phyloP scores from a whole-genome alignment of 2,797 vertebrate genomes.

The Hafferia zeledoni region DNA sequence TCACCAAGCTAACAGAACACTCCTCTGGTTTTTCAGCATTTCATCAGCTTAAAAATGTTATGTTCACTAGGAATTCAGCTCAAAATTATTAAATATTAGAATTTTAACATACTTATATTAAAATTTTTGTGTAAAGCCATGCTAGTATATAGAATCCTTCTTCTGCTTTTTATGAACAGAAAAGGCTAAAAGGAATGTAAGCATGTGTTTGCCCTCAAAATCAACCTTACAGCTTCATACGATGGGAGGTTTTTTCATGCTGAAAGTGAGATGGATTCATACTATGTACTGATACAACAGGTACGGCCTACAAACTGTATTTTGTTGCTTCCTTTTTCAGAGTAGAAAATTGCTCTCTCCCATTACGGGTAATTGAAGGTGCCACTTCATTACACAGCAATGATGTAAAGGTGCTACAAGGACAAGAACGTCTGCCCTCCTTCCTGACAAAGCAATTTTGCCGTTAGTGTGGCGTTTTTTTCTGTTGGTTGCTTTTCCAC shows the following conservation, averaged over 20 bases:
- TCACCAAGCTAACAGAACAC: background rate
- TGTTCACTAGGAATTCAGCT: background rate
- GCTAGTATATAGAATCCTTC: background rate
- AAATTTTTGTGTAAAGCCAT: background rate
- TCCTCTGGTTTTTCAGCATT: background rate
- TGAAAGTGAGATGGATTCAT: background rate
- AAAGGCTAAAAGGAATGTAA: background rate
- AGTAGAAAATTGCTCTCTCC: background rate
- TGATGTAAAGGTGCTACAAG: background rate
- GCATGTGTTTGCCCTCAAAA: background rate
- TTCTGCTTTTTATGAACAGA: background rate
- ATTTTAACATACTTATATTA: background rate
- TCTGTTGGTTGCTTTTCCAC: background rate
- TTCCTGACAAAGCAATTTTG: background rate
- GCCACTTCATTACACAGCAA: background rate
- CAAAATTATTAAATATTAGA: background rate
- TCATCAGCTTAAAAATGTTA: background rate
- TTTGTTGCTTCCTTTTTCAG: background rate
- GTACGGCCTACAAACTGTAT: background rate
- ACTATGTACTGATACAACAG: accelerated
- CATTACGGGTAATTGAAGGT: background rate
- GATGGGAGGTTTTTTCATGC: background rate
- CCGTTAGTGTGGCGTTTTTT: accelerated
- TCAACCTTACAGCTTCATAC: background rate
- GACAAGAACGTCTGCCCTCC: background rate